Evolutionary conservation across 2,797 vertebrate species (phyloP).

Genomic region (Spinus pinus): DNA sequence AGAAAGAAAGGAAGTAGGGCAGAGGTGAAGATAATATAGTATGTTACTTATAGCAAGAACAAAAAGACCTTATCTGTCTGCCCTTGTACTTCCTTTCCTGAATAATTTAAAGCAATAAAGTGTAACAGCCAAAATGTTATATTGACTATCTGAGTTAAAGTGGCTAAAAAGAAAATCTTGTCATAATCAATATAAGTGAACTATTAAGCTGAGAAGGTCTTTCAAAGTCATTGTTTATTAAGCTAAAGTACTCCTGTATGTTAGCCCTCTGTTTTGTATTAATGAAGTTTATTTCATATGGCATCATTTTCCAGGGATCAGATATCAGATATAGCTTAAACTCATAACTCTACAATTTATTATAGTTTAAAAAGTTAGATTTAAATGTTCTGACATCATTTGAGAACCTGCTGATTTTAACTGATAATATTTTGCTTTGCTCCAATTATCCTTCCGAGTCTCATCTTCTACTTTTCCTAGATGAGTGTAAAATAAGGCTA

Average conservation of each 20-base stretch:
- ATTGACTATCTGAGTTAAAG: background rate
- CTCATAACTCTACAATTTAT: background rate
- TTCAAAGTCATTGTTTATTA: constrained; percentile 4
- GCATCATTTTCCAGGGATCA: background rate
- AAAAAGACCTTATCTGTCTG: background rate
- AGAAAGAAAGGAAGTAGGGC: background rate
- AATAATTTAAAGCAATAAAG: constrained; percentile 19
- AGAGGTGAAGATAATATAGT: background rate
- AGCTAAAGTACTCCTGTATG: background rate
- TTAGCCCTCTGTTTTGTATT: background rate
- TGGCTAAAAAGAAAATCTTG: background rate
- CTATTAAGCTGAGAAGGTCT: background rate
- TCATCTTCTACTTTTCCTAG: background rate
- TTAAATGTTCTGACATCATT: background rate
- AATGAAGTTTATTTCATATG: background rate
- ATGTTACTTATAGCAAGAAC: background rate
- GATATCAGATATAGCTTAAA: background rate
- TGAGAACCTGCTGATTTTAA: background rate
- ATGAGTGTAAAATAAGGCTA: background rate
- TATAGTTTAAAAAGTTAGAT: background rate
- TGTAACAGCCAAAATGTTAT: background rate
- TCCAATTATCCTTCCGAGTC: background rate
- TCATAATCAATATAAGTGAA: background rate
- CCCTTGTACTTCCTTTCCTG: background rate
- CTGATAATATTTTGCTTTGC: background rate